These are phyloP conservation scores for Mongoloraphidia duomilia DNA, from an alignment of 2,888 invertebrate species.

Conservation along the genomic window DNA sequence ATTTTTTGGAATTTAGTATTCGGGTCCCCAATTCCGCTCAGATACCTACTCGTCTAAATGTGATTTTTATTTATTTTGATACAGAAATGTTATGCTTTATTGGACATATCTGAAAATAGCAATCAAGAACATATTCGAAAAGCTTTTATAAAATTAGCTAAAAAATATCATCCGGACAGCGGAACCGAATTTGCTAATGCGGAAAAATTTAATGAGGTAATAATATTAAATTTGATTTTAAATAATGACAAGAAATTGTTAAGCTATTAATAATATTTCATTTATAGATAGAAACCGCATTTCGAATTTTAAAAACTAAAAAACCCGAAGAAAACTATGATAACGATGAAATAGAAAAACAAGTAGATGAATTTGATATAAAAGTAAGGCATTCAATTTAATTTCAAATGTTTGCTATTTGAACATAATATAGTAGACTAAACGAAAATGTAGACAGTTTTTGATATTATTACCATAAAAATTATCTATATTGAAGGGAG, in stretches of 20 bases:
- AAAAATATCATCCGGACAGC: conserved; percentile 75
- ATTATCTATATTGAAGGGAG: background rate
- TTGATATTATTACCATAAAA: no score
- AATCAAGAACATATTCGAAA: conserved; percentile 56
- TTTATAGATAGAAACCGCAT: conserved; percentile 54
- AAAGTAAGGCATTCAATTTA: conserved; percentile 28
- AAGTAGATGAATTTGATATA: conserved; percentile 45
- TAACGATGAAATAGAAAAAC: conserved; percentile 29
- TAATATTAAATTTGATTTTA: conserved; percentile 2
- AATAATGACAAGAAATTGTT: background rate
- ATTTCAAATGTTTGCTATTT: background rate
- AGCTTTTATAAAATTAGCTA: conserved; percentile 62
- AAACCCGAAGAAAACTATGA: conserved; percentile 45
- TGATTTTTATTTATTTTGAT: no score
- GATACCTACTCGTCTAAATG: no score
- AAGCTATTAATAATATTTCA: conserved; percentile 5
- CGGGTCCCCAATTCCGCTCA: background rate
- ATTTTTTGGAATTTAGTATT: no score
- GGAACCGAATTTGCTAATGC: conserved; percentile 53
- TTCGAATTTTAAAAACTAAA: conserved; percentile 51
- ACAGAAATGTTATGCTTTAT: conserved; percentile 51
- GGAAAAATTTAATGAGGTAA: conserved; percentile 55
- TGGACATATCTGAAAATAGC: conserved; percentile 50
- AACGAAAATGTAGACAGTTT: no score
- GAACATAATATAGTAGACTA: no score